Evolutionary conservation across 2,113 vertebrate genomes (phyloP).

Genomic region (Hepsetus odoe): DNA sequence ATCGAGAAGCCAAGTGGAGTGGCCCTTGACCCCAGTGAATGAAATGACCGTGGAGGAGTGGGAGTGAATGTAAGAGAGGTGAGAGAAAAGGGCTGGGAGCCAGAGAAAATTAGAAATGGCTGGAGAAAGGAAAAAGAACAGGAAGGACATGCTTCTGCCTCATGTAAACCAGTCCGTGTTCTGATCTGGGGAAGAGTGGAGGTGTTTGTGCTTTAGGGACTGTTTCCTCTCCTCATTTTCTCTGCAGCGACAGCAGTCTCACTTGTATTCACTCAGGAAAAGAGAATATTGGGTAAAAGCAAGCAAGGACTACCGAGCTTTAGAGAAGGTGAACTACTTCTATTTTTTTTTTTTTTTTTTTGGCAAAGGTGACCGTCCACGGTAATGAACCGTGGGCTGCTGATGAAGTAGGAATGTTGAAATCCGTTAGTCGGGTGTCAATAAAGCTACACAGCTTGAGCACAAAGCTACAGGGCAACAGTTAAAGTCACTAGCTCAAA

Average conservation of each 20-base stretch:
- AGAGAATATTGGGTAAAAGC: background rate
- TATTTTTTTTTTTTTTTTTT: too few relatives aligned
- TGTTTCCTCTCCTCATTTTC: background rate
- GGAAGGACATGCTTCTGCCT: background rate
- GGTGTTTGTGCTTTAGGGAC: slow-evolving; percentile 1
- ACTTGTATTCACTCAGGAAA: background rate
- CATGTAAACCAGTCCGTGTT: background rate
- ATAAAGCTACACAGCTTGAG: too few relatives aligned
- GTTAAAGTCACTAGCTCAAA: too few relatives aligned
- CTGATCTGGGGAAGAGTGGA: background rate
- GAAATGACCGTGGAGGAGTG: background rate
- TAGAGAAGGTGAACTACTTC: background rate
- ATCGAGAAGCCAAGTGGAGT: background rate
- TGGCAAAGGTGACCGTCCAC: too few relatives aligned
- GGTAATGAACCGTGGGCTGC: too few relatives aligned
- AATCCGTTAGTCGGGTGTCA: too few relatives aligned
- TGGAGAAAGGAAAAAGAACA: background rate
- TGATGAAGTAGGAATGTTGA: too few relatives aligned
- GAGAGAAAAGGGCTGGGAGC: background rate
- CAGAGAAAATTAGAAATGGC: background rate
- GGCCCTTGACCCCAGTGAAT: background rate
- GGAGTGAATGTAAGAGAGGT: background rate
- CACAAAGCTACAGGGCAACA: too few relatives aligned
- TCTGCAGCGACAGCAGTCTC: slow-evolving; percentile 16
- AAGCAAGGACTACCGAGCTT: background rate